Evolutionary conservation across 2,113 vertebrate species (phyloP), one percentile per base, ranked within the genome.

Genomic region (Dasyornis broadbenti): DNA sequence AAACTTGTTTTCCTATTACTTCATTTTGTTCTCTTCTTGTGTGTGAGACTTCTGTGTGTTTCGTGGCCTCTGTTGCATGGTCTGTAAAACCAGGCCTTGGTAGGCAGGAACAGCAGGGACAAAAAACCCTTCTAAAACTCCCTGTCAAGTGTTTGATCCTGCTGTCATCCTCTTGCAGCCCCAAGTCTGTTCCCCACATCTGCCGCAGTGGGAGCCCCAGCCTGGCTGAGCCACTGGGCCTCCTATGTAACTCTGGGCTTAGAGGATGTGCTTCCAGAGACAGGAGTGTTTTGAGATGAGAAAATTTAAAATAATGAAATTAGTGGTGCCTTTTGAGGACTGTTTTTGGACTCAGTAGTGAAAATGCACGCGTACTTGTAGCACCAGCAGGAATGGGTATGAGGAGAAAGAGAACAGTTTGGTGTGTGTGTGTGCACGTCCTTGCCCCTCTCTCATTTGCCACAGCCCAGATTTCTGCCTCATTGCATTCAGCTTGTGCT

Each of bases 101-200:
- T 12, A 68, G 69, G 79, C 22, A 75, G 52, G 49, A 83, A 40
- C 0, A 26, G 17, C 5, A 33, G 37, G 80, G 53, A 72, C 21
- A 24, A 69, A 42, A 90, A 94, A 40, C 33, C 13, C 15, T 60
- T 21, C 18, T 14, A 30, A 88, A 72, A 47, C 21, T 40, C 10
- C 11, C 35, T 50, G 19, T 30, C 40, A 81, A 56, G 47, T 37
- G 13, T 64, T 86, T 47, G 77, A 39, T 86, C n/a, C 27, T 0
- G 0, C 42, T 75, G 6, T 70, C 5, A 0, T 9, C 3, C 7
- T 5, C 0, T 27, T 89, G 28, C 39, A 71, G 33, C 33, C 30
- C 16, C 11, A 42, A 9, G 30, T 59, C 52, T 79, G 16, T 65
- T 72, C 15, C 26, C 30, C 1, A 9, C 26, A 33, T 2, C 23